Conservation (phyloP, 2,113 vertebrate species). For the Gopherus evgoodei region DNA sequence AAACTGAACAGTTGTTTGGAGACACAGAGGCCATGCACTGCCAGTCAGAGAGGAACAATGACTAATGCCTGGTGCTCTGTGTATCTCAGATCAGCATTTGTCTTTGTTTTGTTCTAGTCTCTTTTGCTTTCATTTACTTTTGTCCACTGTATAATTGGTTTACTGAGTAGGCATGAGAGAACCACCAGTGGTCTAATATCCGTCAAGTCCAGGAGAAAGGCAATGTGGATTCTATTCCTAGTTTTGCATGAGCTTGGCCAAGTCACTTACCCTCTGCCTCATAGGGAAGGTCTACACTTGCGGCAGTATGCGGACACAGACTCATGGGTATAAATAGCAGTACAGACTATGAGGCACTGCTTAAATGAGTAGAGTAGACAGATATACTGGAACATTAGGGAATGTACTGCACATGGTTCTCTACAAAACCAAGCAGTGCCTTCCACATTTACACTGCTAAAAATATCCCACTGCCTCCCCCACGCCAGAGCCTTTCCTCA, state of each 20-base stretch:
- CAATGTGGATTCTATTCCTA: neutral
- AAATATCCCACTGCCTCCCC: neutral
- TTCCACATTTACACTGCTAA: neutral
- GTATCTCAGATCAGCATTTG: accelerated
- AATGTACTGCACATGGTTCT: neutral
- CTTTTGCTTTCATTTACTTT: neutral
- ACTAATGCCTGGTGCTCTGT: accelerated
- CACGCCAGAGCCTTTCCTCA: neutral
- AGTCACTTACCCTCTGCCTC: neutral
- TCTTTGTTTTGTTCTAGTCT: neutral
- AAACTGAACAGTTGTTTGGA: neutral
- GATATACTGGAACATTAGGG: neutral
- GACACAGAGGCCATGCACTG: neutral
- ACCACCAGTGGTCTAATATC: neutral
- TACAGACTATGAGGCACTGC: neutral
- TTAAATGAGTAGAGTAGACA: neutral
- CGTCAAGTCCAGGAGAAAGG: accelerated
- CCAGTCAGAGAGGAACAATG: neutral
- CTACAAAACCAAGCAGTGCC: neutral
- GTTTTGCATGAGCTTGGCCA: accelerated
- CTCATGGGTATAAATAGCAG: too few relatives aligned
- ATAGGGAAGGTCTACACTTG: neutral
- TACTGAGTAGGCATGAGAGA: accelerated
- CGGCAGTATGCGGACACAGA: neutral
- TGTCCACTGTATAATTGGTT: neutral